Evolutionary conservation across 2,797 vertebrate species (phyloP), one percentile per base, ranked within the genome.

Genomic region (Bradypodion ventrale): DNA sequence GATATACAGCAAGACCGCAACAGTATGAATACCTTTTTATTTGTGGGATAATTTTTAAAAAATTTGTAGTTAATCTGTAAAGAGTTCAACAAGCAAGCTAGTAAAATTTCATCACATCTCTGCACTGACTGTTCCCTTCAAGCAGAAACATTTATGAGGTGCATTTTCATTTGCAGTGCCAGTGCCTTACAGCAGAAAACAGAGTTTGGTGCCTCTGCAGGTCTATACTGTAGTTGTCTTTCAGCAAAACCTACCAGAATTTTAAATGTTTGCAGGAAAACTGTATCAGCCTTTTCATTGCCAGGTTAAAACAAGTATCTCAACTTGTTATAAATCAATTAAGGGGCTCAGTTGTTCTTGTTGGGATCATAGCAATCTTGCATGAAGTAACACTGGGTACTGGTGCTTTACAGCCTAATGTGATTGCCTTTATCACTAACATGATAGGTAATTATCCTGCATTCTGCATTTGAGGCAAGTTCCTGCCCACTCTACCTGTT

Each of bases 11-110:
- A 80, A 60, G 60, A 44, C 5, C 19, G 23, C 75, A 70, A 68
- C 70, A 80, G 12, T 52, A 60, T 75, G 35, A 75, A 80, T 35
- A 44, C 23, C 68, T 75, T 80, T 37, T 25, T 70, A 85, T 83
- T 75, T 66, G 27, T 80, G 27, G 44, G 25, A 74, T 65, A 44
- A n/a, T 13, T 40, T 32, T 56, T 80, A 32, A 7, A 35, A 66
- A 80, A 65, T 16, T 27, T 46, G 68, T 40, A 82, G 19, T 49
- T 66, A 40, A 63, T 80, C 35, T 80, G 49, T 60, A 75, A 32
- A 21, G 32, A 68, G 13, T 3, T 83, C 56, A 78, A 32, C 68
- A 62, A 60, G 75, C 77, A 77, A 69, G 29, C 65, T 37, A 72
- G 15, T 78, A 78, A 72, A 73, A 63, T n/a, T 15, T 29, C 44